Base-by-base conservation (phyloP, 1,140 invertebrate genomes). In the Episyrphus balteatus region DNA sequence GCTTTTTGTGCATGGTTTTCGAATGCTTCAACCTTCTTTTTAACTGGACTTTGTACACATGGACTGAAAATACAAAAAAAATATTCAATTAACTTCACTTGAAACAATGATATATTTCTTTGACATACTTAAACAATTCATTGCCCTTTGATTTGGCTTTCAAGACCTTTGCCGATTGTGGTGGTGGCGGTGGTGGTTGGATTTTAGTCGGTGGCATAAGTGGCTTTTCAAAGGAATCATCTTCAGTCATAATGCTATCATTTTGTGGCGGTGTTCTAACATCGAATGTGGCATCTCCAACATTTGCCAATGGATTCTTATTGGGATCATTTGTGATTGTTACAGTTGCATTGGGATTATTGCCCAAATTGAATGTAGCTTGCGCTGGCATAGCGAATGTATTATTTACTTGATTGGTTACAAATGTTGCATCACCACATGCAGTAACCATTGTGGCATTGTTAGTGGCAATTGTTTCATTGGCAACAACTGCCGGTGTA, bases 11-110 rank as follows among this genome's bases (percentile, higher is more conserved):
- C 60, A 2, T 53, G 62, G 53, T 78, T 75, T 50, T 80, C 78
- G 51, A 79, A 81, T 2, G 78, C 78, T 51, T 79, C 73, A 0
- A 80, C 76, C 17, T 75, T 70, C 55, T 77, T 75, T 51, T 78
- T 80, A 17, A 79, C 73, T 0, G 77, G 77, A 49, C 77, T 76
- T 43, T 75, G 75, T 3, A 70, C 61, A 45, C 74, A 76, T 5
- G 78, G 76, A 68, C 76, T 80, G 36, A 70, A 73, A 6, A 10
- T 50, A 57, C 39, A 13, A 37, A 5, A 42, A 5, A 26, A 26
- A 14, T 3, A 45, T 26, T 17, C 32, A 2, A 39, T 18, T 7
- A 15, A 6, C 9, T 10, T 11, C 11, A 41, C 14, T 19, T n/a
- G n/a, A n/a, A n/a, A n/a, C n/a, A n/a, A n/a, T n/a, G n/a, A n/a